phyloP scores from a whole-genome alignment of 2,113 vertebrate genomes.

The Zapus hudsonius region DNA sequence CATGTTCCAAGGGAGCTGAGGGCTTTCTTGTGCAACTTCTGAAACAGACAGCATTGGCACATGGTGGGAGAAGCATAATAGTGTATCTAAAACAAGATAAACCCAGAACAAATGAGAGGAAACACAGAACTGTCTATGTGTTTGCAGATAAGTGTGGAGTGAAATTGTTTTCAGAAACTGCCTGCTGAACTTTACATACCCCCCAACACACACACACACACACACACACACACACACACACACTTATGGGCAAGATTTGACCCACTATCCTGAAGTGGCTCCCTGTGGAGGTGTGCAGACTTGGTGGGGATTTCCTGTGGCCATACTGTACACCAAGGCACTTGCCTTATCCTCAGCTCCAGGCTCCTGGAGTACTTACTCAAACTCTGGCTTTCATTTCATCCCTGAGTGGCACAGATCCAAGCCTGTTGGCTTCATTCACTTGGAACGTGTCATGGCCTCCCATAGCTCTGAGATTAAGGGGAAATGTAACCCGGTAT shows the following conservation, averaged over 20 bases:
- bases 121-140: not conserved
- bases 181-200: not conserved
- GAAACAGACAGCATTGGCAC: not conserved
- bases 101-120: not conserved
- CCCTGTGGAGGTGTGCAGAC: not conserved
- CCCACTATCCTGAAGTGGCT: not conserved
- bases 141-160: not conserved
- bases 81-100: not conserved
- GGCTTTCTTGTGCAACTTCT: constrained; percentile 12
- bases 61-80: not conserved
- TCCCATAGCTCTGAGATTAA: not conserved
- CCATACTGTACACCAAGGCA: not conserved
- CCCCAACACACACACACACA: too few relatives aligned
- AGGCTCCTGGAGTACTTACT: not conserved
- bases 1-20: not conserved
- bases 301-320: not conserved
- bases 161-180: not conserved
- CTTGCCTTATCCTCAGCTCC: not conserved
- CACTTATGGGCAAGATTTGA: not conserved
- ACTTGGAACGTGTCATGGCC: not conserved
- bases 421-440: not conserved
- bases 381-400: not conserved
- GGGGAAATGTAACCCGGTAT: not conserved
- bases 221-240: too few relatives aligned
- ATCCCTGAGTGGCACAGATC: not conserved